Conservation (phyloP, 1,140 invertebrate species). For the Ips typographus region DNA sequence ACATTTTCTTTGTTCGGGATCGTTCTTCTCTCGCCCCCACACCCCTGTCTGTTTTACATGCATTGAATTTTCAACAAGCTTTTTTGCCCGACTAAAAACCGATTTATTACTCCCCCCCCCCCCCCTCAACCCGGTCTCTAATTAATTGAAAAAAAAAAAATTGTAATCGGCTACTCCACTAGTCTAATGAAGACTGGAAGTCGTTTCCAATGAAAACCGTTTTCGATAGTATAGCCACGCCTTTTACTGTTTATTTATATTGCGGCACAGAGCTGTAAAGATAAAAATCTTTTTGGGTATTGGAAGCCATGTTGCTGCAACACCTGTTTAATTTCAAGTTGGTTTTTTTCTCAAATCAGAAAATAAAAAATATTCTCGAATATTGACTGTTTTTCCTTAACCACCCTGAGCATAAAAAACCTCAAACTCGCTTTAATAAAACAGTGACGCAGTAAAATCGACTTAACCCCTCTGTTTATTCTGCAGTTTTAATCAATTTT, state of each 20-base stretch:
- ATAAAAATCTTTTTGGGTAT: constrained; percentile 25
- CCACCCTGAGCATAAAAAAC: constrained; percentile 21
- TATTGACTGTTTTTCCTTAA: constrained; percentile 19
- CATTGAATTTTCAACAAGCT: constrained; percentile 47
- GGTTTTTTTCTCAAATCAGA: constrained; percentile 3
- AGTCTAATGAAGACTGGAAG: too few relatives aligned
- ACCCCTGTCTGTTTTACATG: constrained; percentile 46
- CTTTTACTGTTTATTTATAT: too few relatives aligned
- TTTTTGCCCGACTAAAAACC: background rate
- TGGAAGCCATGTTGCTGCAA: constrained; percentile 27
- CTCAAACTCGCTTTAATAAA: constrained; percentile 23
- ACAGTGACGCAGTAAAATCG: constrained; percentile 28
- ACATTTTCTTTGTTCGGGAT: constrained; percentile 46
- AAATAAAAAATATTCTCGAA: background rate
- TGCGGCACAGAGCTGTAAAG: too few relatives aligned
- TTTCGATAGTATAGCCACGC: too few relatives aligned
- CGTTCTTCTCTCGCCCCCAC: constrained; percentile 36
- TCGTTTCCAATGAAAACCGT: too few relatives aligned
- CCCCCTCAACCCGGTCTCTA: too few relatives aligned
- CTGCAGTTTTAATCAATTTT: constrained; percentile 50
- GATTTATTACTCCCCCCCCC: too few relatives aligned
- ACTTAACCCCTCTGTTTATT: constrained; percentile 46
- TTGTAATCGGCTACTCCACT: too few relatives aligned
- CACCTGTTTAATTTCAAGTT: constrained; percentile 16
- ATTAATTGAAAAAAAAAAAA: too few relatives aligned